Conservation (phyloP, 2,113 vertebrate species). For the Amphiprion ocellaris region DNA sequence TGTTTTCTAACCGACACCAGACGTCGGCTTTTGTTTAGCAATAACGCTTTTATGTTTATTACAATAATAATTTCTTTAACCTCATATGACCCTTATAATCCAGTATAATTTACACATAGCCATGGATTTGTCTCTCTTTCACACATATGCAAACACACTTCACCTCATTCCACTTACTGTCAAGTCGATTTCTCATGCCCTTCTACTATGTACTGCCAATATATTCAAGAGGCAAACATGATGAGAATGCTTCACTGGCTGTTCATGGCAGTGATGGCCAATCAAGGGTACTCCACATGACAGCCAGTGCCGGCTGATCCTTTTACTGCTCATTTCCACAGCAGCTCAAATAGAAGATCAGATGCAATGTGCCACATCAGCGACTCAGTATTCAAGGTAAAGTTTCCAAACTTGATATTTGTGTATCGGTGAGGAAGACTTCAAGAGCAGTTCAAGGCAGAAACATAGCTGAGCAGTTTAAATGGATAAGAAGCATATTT, state of each 20-base stretch:
- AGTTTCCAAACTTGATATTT: conserved; percentile 17
- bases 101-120: conserved; percentile 7
- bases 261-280: conserved; percentile 29
- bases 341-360: conserved; percentile 16
- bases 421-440: not conserved
- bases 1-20: conserved; percentile 4
- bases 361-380: not conserved
- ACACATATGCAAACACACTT: conserved; percentile 10
- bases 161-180: conserved; percentile 22
- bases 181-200: conserved; percentile 39
- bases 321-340: conserved; percentile 15
- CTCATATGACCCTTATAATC: not conserved
- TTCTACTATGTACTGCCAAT: conserved; percentile 46
- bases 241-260: conserved; percentile 52
- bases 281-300: conserved; percentile 34
- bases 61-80: conserved; percentile 14
- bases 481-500: not conserved
- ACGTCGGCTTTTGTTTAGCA: conserved; percentile 10
- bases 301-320: conserved; percentile 14
- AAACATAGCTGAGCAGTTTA: not conserved
- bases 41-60: not conserved
- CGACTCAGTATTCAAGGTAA: conserved; percentile 18
- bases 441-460: not conserved
- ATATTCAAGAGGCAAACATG: conserved; percentile 41
- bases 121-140: not conserved